Evolutionary conservation across 1,140 invertebrate species (phyloP).

Genomic region (Achroia grisella): DNA sequence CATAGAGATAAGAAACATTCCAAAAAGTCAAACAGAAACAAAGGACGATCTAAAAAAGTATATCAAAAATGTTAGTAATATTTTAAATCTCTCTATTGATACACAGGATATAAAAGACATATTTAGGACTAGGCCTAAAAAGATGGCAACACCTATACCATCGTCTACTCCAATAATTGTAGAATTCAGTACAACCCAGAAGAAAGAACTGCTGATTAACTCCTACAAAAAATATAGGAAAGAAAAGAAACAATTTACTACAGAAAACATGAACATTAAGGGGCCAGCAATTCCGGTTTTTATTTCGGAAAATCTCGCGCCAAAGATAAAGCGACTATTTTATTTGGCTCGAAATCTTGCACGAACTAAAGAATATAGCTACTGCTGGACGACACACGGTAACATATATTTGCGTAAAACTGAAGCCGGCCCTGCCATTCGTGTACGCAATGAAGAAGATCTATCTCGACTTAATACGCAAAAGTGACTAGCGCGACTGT

Average conservation of each 20-base stretch:
- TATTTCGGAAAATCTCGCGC: constrained; percentile 3
- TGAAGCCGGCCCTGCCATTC: too few relatives aligned
- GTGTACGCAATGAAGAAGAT: too few relatives aligned
- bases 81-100: background rate
- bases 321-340: background rate
- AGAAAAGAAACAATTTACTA: background rate
- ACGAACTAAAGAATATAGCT: constrained; percentile 3
- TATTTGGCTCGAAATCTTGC: constrained; percentile 3
- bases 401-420: too few relatives aligned
- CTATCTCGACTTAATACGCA: too few relatives aligned
- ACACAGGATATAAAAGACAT: background rate
- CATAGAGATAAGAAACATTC: constrained; percentile 6
- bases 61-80: background rate
- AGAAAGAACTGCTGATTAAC: background rate
- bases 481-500: too few relatives aligned
- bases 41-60: constrained; percentile 3
- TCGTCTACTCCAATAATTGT: constrained; percentile 4
- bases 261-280: constrained; percentile 2
- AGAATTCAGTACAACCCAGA: background rate
- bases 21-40: background rate
- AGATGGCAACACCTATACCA: too few relatives aligned
- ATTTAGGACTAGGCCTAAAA: too few relatives aligned
- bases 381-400: constrained; percentile 8
- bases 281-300: constrained; percentile 1
- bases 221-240: background rate